phyloP scores from a whole-genome alignment of 1,140 invertebrate genomes.

The Bicyclus anynana region DNA sequence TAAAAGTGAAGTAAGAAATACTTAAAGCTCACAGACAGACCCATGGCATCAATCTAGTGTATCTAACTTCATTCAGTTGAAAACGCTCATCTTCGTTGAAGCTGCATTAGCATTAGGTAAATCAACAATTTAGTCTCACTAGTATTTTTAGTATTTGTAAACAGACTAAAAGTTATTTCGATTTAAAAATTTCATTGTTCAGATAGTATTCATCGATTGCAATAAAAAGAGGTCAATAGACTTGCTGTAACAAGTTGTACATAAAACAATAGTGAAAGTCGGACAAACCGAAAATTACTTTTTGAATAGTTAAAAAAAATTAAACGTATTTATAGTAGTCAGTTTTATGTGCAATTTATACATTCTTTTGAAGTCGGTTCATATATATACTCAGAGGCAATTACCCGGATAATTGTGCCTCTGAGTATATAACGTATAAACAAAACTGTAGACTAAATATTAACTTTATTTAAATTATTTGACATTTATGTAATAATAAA shows the following conservation, averaged over 20 bases:
- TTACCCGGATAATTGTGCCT: too few species aligned
- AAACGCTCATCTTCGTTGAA: not conserved
- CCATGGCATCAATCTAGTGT: too few species aligned
- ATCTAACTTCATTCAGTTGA: not conserved
- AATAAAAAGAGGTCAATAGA: not conserved
- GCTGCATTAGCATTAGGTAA: not conserved
- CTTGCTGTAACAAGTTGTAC: not conserved
- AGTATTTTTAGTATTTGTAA: not conserved
- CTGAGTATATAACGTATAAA: too few species aligned
- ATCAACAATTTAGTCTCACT: not conserved
- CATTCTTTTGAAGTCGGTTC: too few species aligned
- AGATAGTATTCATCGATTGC: not conserved
- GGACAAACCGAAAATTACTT: not conserved
- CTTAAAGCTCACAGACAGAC: too few species aligned
- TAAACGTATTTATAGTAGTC: too few species aligned
- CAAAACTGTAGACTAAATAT: too few species aligned
- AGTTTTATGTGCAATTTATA: not conserved
- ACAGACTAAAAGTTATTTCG: not conserved
- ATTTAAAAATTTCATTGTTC: not conserved
- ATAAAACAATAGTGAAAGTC: constrained; percentile 2
- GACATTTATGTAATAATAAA: too few species aligned
- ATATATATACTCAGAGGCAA: too few species aligned
- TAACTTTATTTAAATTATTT: too few species aligned
- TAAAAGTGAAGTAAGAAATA: not conserved
- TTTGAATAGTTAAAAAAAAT: too few species aligned